phyloP scores from a whole-genome alignment of 2,888 invertebrate genomes.

The Amiota minor region DNA sequence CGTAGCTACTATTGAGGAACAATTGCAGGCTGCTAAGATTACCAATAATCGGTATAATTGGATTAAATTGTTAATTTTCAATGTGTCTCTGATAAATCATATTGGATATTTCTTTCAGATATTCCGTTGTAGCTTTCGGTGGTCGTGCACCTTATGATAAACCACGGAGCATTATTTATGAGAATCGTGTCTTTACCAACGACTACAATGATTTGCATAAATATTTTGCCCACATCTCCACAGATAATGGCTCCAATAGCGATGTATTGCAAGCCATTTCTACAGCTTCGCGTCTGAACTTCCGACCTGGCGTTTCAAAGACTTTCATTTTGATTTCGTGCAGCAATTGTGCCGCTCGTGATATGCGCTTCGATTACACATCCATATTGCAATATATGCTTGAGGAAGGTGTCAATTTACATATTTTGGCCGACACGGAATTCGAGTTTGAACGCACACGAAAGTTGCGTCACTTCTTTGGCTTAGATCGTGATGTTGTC shows the following conservation, averaged over 20 bases:
- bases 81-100: background rate
- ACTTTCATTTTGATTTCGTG: slow-evolving; percentile 88
- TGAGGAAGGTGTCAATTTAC: slow-evolving; percentile 86
- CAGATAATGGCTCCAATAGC: slow-evolving; percentile 74
- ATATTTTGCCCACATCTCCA: slow-evolving; percentile 81
- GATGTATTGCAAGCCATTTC: slow-evolving; percentile 86
- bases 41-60: slow-evolving; percentile 79
- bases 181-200: slow-evolving; percentile 80
- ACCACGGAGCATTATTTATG: slow-evolving; percentile 83
- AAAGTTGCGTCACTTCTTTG: slow-evolving; percentile 83
- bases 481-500: slow-evolving; percentile 83
- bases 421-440: slow-evolving; percentile 87
- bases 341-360: slow-evolving; percentile 80
- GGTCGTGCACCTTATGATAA: slow-evolving; percentile 82
- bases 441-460: slow-evolving; percentile 84
- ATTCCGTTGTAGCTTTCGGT: slow-evolving; percentile 87
- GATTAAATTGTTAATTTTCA: background rate
- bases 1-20: slow-evolving; percentile 80
- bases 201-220: slow-evolving; percentile 78
- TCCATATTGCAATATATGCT: slow-evolving; percentile 86
- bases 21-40: slow-evolving; percentile 78
- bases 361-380: slow-evolving; percentile 88
- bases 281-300: slow-evolving; percentile 82
- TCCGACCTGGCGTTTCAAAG: slow-evolving; percentile 88
- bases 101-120: slow-evolving; percentile 75